A percentile compares a stretch with the other conserved stretches of the same genome.
Evolutionary conservation across 2,113 vertebrate species (phyloP).

Genomic region (Syrmaticus mikado): DNA sequence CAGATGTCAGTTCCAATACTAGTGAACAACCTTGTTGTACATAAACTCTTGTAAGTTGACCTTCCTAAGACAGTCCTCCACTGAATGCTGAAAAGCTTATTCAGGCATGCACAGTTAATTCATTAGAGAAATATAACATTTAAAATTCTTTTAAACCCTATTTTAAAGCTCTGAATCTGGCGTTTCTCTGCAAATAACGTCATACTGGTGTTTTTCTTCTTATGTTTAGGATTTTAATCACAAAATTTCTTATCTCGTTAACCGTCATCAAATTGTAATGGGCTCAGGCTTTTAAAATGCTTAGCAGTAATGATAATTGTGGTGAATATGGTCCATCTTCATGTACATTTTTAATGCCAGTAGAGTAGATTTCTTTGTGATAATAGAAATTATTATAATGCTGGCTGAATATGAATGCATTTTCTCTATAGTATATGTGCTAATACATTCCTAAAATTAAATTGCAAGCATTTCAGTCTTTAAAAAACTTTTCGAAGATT

Average conservation of each 20-base stretch:
- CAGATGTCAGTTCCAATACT: not conserved
- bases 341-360: slow-evolving; percentile 50
- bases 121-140: slow-evolving; percentile 51
- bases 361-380: slow-evolving; percentile 47
- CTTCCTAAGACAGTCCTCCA: not conserved
- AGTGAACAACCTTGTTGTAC: slow-evolving; percentile 8
- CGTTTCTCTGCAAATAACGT: slow-evolving; percentile 26
- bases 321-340: slow-evolving; percentile 43
- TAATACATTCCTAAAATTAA: slow-evolving; percentile 63
- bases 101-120: slow-evolving; percentile 24
- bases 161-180: slow-evolving; percentile 11
- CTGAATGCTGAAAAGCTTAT: slow-evolving; percentile 34
- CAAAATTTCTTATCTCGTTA: slow-evolving; percentile 39
- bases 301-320: slow-evolving; percentile 51
- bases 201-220: not conserved
- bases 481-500: slow-evolving; percentile 52
- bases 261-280: slow-evolving; percentile 22
- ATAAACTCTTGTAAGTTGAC: not conserved
- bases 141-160: slow-evolving; percentile 56
- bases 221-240: slow-evolving; percentile 56
- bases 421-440: not conserved
- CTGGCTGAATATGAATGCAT: slow-evolving; percentile 50
- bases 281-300: slow-evolving; percentile 47
- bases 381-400: slow-evolving; percentile 56
- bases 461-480: slow-evolving; percentile 43